Conservation (phyloP, 92 coral and sea anemone species). For the Porites lobata region DNA sequence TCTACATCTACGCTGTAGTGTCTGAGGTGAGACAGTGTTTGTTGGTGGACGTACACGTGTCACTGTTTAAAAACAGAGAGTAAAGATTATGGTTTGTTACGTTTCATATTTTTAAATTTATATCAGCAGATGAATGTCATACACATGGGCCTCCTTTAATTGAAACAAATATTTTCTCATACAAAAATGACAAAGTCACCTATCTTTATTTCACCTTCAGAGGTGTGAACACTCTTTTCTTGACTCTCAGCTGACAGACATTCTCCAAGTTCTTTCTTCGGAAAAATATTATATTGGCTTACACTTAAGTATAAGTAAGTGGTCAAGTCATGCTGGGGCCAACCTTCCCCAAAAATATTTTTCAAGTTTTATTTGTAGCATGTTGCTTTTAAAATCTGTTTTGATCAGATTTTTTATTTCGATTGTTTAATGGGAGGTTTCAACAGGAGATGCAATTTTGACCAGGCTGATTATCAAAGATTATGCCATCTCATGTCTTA, state of each 20-base stretch:
- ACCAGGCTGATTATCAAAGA: background rate
- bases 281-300: too few relatives aligned
- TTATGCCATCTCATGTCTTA: too few relatives aligned
- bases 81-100: background rate
- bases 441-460: background rate
- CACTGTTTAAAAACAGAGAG: conserved; percentile 19
- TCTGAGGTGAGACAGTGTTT: conserved; percentile 29
- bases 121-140: conserved; percentile 4
- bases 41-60: conserved; percentile 29
- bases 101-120: background rate
- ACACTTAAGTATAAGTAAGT: too few relatives aligned
- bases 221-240: too few relatives aligned
- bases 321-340: too few relatives aligned
- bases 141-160: too few relatives aligned
- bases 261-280: too few relatives aligned
- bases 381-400: background rate
- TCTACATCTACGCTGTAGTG: conserved; percentile 17
- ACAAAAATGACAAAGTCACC: conserved; percentile 10
- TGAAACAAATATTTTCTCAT: background rate
- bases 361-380: too few relatives aligned
- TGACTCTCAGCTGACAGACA: too few relatives aligned
- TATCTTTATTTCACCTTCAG: background rate
- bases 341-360: too few relatives aligned
- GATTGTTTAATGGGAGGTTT: too few relatives aligned
- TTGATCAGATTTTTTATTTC: too few relatives aligned